Percentiles rank a stretch among this genome's conserved stretches.
Conservation (phyloP, 1,140 invertebrate genomes). For the Riptortus pedestris region DNA sequence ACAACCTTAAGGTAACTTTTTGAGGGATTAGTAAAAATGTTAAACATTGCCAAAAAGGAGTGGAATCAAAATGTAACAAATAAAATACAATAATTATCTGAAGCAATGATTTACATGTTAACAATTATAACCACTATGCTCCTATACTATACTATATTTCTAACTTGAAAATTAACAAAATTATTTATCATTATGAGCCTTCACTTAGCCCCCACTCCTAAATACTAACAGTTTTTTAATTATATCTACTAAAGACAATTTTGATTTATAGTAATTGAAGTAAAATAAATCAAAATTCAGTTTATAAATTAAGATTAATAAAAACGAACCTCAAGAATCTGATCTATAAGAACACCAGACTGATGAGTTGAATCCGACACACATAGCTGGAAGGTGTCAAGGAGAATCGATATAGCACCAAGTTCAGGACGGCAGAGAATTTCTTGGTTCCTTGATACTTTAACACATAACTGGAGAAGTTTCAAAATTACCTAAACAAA, state of each 20-base stretch:
- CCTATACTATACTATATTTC: too few species aligned
- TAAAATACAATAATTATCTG: background rate
- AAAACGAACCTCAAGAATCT: slow-evolving; percentile 57
- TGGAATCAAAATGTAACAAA: too few species aligned
- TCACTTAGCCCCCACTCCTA: background rate
- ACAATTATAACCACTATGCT: background rate
- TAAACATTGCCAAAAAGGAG: too few species aligned
- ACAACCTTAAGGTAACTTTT: too few species aligned
- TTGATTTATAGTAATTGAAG: background rate
- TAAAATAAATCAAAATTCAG: background rate
- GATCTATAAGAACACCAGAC: slow-evolving; percentile 63
- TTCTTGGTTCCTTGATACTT: slow-evolving; percentile 60
- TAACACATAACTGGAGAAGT: slow-evolving; percentile 71
- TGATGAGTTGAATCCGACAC: slow-evolving; percentile 50
- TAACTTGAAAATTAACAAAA: too few species aligned
- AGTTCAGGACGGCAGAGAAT: slow-evolving; percentile 56
- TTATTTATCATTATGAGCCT: too few species aligned
- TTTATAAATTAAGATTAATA: background rate
- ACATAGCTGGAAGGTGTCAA: slow-evolving; percentile 57
- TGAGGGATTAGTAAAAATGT: too few species aligned
- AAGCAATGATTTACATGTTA: background rate
- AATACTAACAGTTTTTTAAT: too few species aligned
- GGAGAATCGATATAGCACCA: slow-evolving; percentile 54
- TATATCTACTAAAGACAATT: background rate
- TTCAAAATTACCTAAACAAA: slow-evolving; percentile 59